Evolutionary conservation across 2,113 vertebrate species (phyloP).

Genomic region (Leptodactylus fuscus): DNA sequence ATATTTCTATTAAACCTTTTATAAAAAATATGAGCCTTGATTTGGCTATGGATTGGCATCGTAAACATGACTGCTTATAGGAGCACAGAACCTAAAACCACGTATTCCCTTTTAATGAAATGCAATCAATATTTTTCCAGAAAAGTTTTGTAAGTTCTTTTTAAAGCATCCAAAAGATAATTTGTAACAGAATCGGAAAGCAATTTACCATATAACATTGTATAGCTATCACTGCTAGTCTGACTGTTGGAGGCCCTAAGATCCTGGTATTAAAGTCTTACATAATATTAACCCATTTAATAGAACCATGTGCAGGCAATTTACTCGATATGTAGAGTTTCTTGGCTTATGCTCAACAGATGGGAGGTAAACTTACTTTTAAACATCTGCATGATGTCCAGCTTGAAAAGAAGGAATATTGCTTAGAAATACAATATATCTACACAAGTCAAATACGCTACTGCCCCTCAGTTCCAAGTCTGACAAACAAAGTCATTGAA

Average conservation of each 20-base stretch:
- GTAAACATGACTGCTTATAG: neutral
- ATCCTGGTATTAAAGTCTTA: slow-evolving; percentile 27
- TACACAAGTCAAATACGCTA: neutral
- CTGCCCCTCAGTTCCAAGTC: neutral
- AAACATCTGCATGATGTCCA: slow-evolving; percentile 24
- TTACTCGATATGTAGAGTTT: neutral
- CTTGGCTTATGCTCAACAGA: slow-evolving; percentile 19
- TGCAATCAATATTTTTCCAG: slow-evolving; percentile 10
- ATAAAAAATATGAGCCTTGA: neutral
- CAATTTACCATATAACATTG: neutral
- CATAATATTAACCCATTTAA: slow-evolving; percentile 30
- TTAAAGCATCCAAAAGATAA: slow-evolving; percentile 24
- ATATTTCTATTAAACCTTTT: slow-evolving; percentile 1
- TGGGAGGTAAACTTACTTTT: slow-evolving; percentile 22
- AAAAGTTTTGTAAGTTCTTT: neutral
- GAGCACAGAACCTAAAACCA: neutral
- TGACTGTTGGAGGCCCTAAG: slow-evolving; percentile 30
- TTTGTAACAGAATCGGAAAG: slow-evolving; percentile 19
- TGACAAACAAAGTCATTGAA: neutral
- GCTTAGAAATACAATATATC: slow-evolving; percentile 10
- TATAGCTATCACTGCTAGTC: neutral
- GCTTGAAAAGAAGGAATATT: neutral
- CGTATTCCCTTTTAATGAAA: neutral
- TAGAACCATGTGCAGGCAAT: slow-evolving; percentile 26
- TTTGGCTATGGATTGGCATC: slow-evolving; percentile 4